Conservation (phyloP, 2,113 vertebrate genomes). For the Eira barbara region DNA sequence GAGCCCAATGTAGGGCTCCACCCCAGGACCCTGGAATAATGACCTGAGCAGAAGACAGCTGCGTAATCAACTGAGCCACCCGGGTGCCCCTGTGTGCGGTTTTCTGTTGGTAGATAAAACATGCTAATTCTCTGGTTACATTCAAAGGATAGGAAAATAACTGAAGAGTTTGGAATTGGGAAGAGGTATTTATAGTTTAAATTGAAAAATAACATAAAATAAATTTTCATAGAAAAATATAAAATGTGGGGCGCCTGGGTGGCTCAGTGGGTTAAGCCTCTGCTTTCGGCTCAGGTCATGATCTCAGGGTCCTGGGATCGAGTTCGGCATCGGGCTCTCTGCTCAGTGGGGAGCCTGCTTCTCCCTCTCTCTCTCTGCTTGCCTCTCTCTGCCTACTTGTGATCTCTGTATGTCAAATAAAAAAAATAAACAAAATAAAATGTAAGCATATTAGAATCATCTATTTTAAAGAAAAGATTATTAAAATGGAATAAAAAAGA, state of each 20-base stretch:
- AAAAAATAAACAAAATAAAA: neutral
- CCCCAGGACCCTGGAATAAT: no score
- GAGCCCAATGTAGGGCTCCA: no score
- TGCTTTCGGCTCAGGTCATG: no score
- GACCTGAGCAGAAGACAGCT: no score
- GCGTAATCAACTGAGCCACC: no score
- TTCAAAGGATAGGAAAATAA: neutral
- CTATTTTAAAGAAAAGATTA: neutral
- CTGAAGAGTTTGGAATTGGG: neutral
- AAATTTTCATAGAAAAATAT: neutral
- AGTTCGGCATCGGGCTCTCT: no score
- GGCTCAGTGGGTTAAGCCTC: no score
- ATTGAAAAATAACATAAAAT: neutral
- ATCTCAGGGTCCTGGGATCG: no score
- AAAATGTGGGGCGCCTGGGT: neutral
- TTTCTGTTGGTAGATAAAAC: neutral
- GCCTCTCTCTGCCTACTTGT: no score
- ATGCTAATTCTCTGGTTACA: neutral
- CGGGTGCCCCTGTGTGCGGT: neutral
- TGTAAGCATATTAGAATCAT: neutral
- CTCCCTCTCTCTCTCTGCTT: no score
- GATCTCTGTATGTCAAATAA: no score
- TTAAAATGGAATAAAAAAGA: neutral
- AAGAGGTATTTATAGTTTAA: neutral
- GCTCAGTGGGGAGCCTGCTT: no score